phyloP scores from a whole-genome alignment of 2,888 invertebrate genomes.

The Leptura quadrifasciata region DNA sequence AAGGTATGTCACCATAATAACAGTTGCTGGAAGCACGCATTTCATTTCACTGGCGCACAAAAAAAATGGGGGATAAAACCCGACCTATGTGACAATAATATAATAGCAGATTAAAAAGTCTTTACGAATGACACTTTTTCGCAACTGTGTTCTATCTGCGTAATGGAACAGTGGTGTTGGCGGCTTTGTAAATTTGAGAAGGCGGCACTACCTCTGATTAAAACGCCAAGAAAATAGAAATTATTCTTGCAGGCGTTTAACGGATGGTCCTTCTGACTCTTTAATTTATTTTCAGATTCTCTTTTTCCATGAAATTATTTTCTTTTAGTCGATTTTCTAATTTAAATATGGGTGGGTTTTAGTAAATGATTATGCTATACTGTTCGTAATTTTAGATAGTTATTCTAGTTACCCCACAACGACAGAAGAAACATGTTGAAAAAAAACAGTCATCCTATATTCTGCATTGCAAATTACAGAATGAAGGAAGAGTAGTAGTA shows the following conservation, averaged over 20 bases:
- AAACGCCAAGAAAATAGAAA: constrained; percentile 21
- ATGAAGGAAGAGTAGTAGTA: no score
- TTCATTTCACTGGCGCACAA: constrained; percentile 7
- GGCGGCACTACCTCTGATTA: constrained; percentile 33
- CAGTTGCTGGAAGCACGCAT: constrained; percentile 1
- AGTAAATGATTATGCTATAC: no score
- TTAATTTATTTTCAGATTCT: constrained; percentile 23
- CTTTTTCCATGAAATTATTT: neutral
- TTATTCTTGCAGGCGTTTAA: constrained; percentile 34
- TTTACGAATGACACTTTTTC: constrained; percentile 17
- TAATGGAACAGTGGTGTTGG: constrained; percentile 23
- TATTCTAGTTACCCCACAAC: no score
- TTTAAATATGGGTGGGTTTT: neutral
- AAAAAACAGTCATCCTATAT: no score
- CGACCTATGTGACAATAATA: constrained; percentile 22
- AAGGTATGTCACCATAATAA: neutral
- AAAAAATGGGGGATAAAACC: neutral
- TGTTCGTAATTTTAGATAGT: no score
- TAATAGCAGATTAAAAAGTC: constrained; percentile 37
- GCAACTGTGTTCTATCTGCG: neutral
- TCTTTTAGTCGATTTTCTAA: neutral
- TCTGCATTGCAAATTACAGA: no score
- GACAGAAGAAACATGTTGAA: no score
- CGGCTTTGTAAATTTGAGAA: constrained; percentile 20
- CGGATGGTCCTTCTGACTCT: constrained; percentile 11